Base-by-base conservation (phyloP, 2,888 invertebrate species). In the Cryptosula pallasiana region DNA sequence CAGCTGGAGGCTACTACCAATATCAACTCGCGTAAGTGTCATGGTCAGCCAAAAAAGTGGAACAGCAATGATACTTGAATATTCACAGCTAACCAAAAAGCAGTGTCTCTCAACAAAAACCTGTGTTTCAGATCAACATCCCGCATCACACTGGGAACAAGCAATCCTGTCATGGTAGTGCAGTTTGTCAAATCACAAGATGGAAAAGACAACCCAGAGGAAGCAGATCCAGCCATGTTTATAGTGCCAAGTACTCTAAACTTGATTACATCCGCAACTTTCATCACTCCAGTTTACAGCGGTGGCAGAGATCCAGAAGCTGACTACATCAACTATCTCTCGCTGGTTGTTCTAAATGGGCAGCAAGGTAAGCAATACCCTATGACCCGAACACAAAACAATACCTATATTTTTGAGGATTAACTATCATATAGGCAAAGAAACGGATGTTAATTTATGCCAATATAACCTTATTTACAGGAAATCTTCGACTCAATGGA, bases 171-270 rank as follows among this genome's bases (percentile, higher is more conserved):
- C 9, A 63, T 63, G 63, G 63, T 63, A 16, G 34, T 63, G 5
- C 63, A 63, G 63, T 63, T 63, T 63, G 63, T 63, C 32, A 63
- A 63, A 34, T 63, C 63, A 25, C 63, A 63, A 32, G 32, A 63
- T 32, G 63, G 63, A 9, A 27, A 27, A 5, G 63, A 63, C 32
- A 63, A 63, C 63, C 27, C 63, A 29, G 63, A 63, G 63, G 32
- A 63, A 34, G 63, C 63, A 3, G 63, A 63, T 63, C 63, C 63
- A 32, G 27, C 63, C 27, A 63, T 63, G 63, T 63, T 63, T 27
- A n/a, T 63, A 5, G 63, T 63, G 16, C 63, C 63, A 32, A 29
- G 29, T 32, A 27, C 13, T 13, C 16, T 16, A 5, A 63, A 63
- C 63, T 63, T 25, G 29, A 32, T 63, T 5, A 27, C 32, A 20